Conservation (phyloP, 1,140 invertebrate species). For the Rhyacophila brunnea region DNA sequence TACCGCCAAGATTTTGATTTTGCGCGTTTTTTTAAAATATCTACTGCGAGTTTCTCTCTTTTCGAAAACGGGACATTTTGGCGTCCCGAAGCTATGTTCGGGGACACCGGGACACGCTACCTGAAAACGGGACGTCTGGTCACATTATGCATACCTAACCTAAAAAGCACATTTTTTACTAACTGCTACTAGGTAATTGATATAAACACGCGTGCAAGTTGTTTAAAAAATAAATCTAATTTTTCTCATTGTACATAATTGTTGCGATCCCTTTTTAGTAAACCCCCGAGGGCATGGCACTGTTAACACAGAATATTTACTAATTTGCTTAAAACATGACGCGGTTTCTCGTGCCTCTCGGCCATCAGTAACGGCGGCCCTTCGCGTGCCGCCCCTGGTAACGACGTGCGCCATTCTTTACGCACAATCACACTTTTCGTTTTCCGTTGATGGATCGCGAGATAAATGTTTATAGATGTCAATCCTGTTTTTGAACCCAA, state of each 20-base stretch:
- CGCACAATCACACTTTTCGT: conserved; percentile 10
- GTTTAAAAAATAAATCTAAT: background rate
- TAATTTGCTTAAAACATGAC: conserved; percentile 24
- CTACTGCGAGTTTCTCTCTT: too few relatives aligned
- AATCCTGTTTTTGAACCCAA: background rate
- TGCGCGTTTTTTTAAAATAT: too few relatives aligned
- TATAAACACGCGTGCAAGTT: background rate
- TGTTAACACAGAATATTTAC: background rate
- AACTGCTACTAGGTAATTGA: too few relatives aligned
- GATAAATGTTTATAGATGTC: background rate
- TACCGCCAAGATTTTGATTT: too few relatives aligned
- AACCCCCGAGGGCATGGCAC: background rate
- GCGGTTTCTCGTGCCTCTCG: conserved; percentile 5
- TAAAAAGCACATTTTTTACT: too few relatives aligned
- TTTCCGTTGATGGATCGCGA: too few relatives aligned
- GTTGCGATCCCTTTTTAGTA: background rate
- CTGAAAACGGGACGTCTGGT: too few relatives aligned
- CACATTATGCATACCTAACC: too few relatives aligned
- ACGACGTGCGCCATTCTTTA: conserved; percentile 30
- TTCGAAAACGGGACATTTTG: too few relatives aligned
- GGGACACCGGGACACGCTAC: too few relatives aligned
- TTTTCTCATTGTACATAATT: background rate
- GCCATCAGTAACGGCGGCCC: conserved; percentile 5
- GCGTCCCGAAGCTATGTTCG: too few relatives aligned
- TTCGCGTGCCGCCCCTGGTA: conserved; percentile 12